Evolutionary conservation across 92 coral and sea anemone genomes (phyloP).

Genomic region (Paragorgia papillata): DNA sequence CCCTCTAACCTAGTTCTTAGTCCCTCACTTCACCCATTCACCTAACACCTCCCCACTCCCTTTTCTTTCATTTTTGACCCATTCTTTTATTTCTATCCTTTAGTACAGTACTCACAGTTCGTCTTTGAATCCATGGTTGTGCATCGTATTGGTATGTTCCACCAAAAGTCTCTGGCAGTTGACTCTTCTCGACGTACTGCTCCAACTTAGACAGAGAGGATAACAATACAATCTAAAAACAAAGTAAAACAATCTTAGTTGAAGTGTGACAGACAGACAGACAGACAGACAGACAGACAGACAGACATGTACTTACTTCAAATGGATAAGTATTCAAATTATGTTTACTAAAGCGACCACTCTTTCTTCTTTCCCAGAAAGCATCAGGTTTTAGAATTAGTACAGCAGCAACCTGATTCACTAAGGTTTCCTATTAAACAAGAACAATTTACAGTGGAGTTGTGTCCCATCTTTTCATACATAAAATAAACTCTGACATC

Average conservation of each 20-base stretch:
- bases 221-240: constrained; percentile 77
- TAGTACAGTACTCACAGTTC: constrained; percentile 74
- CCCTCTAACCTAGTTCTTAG: too few species aligned
- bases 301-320: constrained; percentile 86
- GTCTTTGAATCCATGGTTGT: constrained; percentile 85
- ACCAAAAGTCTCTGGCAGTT: constrained; percentile 81
- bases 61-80: too few species aligned
- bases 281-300: too few species aligned
- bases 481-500: background rate
- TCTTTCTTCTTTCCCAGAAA: constrained; percentile 95
- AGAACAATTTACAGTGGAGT: background rate
- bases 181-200: constrained; percentile 84
- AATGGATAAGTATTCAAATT: constrained; percentile 72
- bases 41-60: too few species aligned
- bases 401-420: constrained; percentile 73
- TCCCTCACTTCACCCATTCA: too few species aligned
- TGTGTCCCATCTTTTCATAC: background rate
- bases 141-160: constrained; percentile 84
- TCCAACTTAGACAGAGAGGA: constrained; percentile 84
- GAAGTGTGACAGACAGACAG: too few species aligned
- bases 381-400: constrained; percentile 96
- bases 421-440: constrained; percentile 72
- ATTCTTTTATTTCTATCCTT: too few species aligned
- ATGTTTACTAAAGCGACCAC: constrained; percentile 84
- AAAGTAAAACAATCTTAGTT: background rate